A percentile compares a stretch with the other conserved stretches of the same genome.
Conservation (phyloP, 2,888 invertebrate genomes). For the Amphipoea lucens region DNA sequence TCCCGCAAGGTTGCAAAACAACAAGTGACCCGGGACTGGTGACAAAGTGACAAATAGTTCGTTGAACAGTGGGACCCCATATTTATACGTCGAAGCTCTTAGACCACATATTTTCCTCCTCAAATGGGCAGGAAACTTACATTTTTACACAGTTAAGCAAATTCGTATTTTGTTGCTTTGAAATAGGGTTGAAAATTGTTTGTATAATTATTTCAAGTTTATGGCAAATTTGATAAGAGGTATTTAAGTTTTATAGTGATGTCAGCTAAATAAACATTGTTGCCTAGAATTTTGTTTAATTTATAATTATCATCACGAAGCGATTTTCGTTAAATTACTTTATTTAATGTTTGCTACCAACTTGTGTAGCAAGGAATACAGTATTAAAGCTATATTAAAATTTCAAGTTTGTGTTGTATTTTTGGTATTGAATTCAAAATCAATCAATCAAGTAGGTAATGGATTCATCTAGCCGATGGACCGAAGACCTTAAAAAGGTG, state of each 20-base stretch:
- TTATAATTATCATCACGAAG: neutral
- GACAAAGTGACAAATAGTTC: neutral
- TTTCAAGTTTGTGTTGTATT: neutral
- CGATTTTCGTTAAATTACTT: neutral
- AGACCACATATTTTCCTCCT: neutral
- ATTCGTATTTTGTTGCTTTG: neutral
- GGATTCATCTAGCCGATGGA: neutral
- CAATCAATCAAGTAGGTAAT: neutral
- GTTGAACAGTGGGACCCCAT: neutral
- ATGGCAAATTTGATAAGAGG: neutral
- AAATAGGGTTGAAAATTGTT: constrained; percentile 17
- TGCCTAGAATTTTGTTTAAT: neutral
- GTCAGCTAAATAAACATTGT: neutral
- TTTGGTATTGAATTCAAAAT: neutral
- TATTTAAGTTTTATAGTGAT: neutral
- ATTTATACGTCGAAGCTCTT: constrained; percentile 35
- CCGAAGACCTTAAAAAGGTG: neutral
- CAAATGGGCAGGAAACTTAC: constrained; percentile 3
- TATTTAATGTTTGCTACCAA: neutral
- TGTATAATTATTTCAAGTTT: neutral
- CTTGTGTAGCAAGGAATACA: neutral
- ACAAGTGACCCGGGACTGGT: constrained; percentile 16
- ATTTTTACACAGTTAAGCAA: neutral
- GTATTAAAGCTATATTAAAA: neutral
- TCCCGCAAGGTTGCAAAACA: neutral